phyloP scores from a whole-genome alignment of 2,888 invertebrate genomes.

The Drosophila percnosoma region DNA sequence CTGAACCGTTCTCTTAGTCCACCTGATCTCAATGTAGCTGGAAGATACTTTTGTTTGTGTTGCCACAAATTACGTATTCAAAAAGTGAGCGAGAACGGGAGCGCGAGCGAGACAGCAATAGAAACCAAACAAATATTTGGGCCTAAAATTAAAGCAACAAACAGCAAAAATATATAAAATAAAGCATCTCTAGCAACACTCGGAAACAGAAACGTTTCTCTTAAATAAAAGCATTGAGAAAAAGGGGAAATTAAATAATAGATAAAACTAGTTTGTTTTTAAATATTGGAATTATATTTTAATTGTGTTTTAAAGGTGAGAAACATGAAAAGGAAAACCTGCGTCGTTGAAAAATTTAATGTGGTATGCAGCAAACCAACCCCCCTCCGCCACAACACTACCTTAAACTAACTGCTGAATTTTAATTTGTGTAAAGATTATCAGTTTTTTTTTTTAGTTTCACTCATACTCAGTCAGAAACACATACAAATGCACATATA shows the following conservation, averaged over 20 bases:
- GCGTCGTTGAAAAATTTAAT: constrained; percentile 25
- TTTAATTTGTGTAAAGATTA: constrained; percentile 27
- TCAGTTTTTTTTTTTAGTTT: constrained; percentile 4
- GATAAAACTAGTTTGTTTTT: background rate
- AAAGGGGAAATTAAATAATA: background rate
- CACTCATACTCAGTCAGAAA: constrained; percentile 1
- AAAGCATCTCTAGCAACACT: background rate
- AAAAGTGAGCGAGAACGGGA: background rate
- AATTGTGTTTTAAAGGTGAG: constrained; percentile 5
- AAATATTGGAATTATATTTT: background rate
- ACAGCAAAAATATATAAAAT: background rate
- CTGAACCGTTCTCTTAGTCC: constrained; percentile 36
- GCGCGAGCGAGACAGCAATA: constrained; percentile 4
- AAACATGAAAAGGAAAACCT: constrained; percentile 18
- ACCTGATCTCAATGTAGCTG: constrained; percentile 22
- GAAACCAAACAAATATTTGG: constrained; percentile 11
- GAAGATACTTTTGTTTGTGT: constrained; percentile 13
- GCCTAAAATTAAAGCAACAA: background rate
- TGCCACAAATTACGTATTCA: constrained; percentile 49
- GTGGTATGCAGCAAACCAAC: constrained; percentile 16
- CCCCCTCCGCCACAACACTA: constrained; percentile 1
- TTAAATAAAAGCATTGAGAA: background rate
- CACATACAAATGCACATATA: constrained; percentile 15
- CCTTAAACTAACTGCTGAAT: background rate
- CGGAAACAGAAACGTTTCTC: background rate